Conservation (phyloP, 2,113 vertebrate genomes). For the Ammodytes marinus region DNA sequence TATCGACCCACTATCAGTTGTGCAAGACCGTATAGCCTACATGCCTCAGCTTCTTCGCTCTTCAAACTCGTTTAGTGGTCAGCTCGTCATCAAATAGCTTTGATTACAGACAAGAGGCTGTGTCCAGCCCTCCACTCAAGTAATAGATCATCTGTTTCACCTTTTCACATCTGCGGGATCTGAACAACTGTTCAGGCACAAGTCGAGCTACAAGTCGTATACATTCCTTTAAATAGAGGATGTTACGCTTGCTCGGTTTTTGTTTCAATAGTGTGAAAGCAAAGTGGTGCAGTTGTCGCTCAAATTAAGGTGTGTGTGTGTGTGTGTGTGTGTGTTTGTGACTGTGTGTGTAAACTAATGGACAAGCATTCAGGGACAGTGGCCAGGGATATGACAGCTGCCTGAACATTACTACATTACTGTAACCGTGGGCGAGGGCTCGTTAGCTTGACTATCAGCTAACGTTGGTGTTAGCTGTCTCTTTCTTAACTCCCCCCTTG, state of each 20-base stretch:
- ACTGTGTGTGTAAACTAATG: background rate
- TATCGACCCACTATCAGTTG: conserved; percentile 11
- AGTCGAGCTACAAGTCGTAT: conserved; percentile 23
- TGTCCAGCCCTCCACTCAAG: background rate
- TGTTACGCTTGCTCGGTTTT: background rate
- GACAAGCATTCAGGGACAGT: background rate
- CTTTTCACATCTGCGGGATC: background rate
- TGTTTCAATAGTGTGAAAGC: background rate
- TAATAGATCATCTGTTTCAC: background rate
- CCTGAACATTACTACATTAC: conserved; percentile 54
- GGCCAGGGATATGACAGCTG: conserved; percentile 47
- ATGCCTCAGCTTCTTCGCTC: background rate
- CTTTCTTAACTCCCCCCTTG: background rate
- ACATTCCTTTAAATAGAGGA: background rate
- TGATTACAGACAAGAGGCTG: background rate
- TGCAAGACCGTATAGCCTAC: background rate
- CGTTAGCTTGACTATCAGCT: conserved; percentile 62
- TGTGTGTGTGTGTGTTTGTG: background rate
- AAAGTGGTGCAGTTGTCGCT: background rate
- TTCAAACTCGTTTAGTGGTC: conserved; percentile 4
- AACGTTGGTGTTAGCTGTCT: conserved; percentile 42
- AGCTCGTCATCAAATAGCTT: conserved; percentile 13
- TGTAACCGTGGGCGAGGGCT: conserved; percentile 55
- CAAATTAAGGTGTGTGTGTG: background rate
- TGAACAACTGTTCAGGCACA: background rate